Conservation (phyloP, 2,888 invertebrate species). For the Lampropteryx suffumata region DNA sequence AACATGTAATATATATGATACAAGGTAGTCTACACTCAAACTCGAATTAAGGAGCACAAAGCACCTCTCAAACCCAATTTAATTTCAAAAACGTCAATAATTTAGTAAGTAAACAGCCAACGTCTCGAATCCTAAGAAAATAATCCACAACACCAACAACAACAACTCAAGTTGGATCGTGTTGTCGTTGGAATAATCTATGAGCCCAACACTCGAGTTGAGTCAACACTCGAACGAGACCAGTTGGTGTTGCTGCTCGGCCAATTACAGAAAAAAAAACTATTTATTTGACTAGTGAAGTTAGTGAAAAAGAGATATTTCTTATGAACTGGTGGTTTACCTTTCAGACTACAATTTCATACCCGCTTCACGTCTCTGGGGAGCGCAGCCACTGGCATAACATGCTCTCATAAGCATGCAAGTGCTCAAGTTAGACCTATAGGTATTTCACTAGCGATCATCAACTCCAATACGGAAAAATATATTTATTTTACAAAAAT, state of each 20-base stretch:
- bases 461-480: too few species aligned
- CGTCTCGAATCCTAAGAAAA: constrained; percentile 22
- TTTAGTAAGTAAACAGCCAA: constrained; percentile 13
- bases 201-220: constrained; percentile 18
- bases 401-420: too few species aligned
- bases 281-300: constrained; percentile 10
- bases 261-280: constrained; percentile 15
- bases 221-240: constrained; percentile 11
- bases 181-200: constrained; percentile 25
- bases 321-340: neutral
- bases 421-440: too few species aligned
- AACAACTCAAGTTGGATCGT: constrained; percentile 22
- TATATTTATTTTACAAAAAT: too few species aligned
- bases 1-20: too few species aligned
- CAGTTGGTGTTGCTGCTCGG: constrained; percentile 5
- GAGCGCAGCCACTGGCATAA: too few species aligned
- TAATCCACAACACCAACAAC: constrained; percentile 15
- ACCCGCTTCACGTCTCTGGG: too few species aligned
- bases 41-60: constrained; percentile 11
- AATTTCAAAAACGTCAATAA: constrained; percentile 10
- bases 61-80: constrained; percentile 5
- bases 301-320: neutral
- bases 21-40: too few species aligned
- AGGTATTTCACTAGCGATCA: too few species aligned
- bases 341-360: too few species aligned